Conservation (phyloP, 2,797 vertebrate species). For the Mormyrus hasselquistii region DNA sequence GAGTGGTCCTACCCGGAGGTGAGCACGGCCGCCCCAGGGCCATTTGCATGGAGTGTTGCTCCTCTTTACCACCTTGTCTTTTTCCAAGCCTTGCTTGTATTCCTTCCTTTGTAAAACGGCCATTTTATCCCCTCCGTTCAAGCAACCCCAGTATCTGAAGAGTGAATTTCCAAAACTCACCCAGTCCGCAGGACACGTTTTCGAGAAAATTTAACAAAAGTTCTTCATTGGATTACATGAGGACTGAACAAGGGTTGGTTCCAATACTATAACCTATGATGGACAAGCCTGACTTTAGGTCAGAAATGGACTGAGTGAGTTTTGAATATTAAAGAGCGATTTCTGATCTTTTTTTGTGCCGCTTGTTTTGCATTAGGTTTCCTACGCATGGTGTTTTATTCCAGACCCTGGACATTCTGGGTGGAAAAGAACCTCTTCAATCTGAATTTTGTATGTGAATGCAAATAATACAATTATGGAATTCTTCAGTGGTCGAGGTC, state of each 20-base stretch:
- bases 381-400: not conserved
- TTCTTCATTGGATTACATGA: not conserved
- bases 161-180: not conserved
- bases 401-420: not conserved
- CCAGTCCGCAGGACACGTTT: not conserved
- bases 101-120: not conserved
- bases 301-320: not conserved
- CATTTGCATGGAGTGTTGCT: not conserved
- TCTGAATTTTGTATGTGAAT: not conserved
- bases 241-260: not conserved
- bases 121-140: not conserved
- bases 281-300: not conserved
- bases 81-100: not conserved
- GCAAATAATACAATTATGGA: not conserved
- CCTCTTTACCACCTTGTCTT: not conserved
- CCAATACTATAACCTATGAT: not conserved
- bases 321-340: not conserved
- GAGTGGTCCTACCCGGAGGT: slow-evolving; percentile 87
- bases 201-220: not conserved
- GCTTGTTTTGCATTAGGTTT: not conserved
- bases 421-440: not conserved
- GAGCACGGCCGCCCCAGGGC: slow-evolving; percentile 22
- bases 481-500: not conserved
- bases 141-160: not conserved
- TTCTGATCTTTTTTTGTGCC: not conserved